Percentiles rank a stretch among this genome's conserved stretches.
Evolutionary conservation across 1,140 invertebrate genomes (phyloP).

Genomic region (Ectropis grisescens): DNA sequence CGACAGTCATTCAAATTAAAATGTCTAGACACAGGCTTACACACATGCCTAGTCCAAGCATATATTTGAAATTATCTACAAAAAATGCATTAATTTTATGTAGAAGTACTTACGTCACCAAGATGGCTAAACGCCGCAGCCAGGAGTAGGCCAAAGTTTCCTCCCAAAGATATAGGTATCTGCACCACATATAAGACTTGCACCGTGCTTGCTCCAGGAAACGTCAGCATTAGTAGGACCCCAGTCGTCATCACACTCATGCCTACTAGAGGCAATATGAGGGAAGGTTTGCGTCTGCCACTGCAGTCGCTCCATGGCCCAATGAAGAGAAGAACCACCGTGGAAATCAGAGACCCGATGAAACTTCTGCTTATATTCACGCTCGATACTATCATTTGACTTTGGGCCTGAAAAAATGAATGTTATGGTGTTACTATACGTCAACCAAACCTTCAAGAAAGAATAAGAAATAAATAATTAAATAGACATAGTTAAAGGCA

Average conservation of each 20-base stretch:
- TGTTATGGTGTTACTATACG: not conserved
- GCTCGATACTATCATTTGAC: constrained; percentile 51
- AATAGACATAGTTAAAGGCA: no score
- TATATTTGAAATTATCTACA: no score
- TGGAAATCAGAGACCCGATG: constrained; percentile 46
- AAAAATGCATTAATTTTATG: no score
- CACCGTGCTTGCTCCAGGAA: constrained; percentile 46
- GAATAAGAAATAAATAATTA: no score
- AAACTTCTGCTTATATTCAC: constrained; percentile 55
- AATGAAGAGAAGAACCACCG: constrained; percentile 48
- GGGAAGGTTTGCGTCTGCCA: constrained; percentile 57
- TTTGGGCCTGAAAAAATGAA: constrained; percentile 41
- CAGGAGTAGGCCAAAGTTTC: constrained; percentile 51
- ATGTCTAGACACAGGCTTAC: no score
- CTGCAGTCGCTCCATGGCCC: constrained; percentile 67
- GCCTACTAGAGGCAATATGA: constrained; percentile 49
- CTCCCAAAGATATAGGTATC: constrained; percentile 58
- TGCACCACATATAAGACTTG: constrained; percentile 54
- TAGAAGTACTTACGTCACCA: constrained; percentile 62
- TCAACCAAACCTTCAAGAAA: no score
- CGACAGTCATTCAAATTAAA: no score
- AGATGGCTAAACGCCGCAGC: constrained; percentile 57
- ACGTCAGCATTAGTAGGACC: constrained; percentile 41
- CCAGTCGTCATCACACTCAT: constrained; percentile 53
- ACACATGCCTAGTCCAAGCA: no score